A percentile compares a stretch with the other conserved stretches of the same genome.
Conservation (phyloP, 2,888 invertebrate species). For the Octodonta nipae region DNA sequence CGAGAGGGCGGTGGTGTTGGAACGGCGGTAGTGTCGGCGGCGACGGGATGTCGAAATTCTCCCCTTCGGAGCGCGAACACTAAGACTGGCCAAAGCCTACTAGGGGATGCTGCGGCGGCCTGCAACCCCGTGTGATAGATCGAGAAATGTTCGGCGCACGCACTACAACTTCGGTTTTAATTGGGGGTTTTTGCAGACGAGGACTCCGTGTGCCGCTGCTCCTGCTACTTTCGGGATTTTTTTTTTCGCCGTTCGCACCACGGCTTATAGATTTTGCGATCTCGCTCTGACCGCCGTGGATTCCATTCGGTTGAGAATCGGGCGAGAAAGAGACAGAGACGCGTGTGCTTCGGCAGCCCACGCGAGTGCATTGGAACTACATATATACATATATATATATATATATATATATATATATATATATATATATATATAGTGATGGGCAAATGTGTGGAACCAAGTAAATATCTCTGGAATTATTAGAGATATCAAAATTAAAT, state of each 20-base stretch:
- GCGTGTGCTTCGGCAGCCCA: too few relatives aligned
- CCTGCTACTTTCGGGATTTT: conserved; percentile 3
- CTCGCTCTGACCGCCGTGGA: background rate
- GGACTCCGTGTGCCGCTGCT: conserved; percentile 12
- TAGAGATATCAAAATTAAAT: too few relatives aligned
- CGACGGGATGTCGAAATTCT: conserved; percentile 16
- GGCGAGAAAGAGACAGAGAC: background rate
- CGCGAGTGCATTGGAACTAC: too few relatives aligned
- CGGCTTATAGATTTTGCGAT: background rate
- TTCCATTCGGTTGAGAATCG: background rate
- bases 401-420: too few relatives aligned
- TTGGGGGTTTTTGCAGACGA: conserved; percentile 36
- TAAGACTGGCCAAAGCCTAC: conserved; percentile 34
- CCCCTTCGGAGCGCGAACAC: conserved; percentile 31
- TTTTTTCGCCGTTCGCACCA: conserved; percentile 2
- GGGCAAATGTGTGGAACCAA: too few relatives aligned
- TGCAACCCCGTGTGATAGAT: conserved; percentile 33
- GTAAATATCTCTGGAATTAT: too few relatives aligned
- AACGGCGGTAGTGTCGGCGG: conserved; percentile 5
- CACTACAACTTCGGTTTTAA: conserved; percentile 36
- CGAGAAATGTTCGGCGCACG: conserved; percentile 37
- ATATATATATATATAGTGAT: too few relatives aligned
- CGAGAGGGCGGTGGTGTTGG: conserved; percentile 6
- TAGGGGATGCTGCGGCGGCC: conserved; percentile 34
- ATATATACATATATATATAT: too few relatives aligned